Evolutionary conservation across 2,888 invertebrate genomes (phyloP).

Genomic region (Polymixis flavicincta): DNA sequence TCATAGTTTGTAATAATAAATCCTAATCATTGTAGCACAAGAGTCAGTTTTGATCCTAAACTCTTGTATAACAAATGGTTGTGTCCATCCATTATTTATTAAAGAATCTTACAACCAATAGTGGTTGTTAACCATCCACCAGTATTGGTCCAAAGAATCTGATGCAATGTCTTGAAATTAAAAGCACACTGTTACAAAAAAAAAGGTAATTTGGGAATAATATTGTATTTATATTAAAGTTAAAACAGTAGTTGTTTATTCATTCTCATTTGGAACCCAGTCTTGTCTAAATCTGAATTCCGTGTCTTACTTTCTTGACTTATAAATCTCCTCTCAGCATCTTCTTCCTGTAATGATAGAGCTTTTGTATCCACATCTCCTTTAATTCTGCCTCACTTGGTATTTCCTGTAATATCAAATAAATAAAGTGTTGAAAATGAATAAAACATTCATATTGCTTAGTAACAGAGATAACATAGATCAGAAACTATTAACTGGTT

Average conservation of each 20-base stretch:
- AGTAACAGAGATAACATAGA: background rate
- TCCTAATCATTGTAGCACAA: background rate
- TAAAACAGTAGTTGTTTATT: conserved; percentile 53
- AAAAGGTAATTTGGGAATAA: background rate
- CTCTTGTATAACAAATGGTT: background rate
- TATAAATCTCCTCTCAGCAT: conserved; percentile 88
- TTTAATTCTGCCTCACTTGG: conserved; percentile 92
- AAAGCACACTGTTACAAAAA: background rate
- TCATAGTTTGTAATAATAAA: conserved; percentile 44
- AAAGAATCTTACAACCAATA: background rate
- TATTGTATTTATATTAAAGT: conserved; percentile 57
- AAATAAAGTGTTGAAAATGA: background rate
- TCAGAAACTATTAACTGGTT: too few species aligned
- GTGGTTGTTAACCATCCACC: background rate
- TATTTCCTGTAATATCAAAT: conserved; percentile 89
- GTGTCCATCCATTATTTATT: background rate
- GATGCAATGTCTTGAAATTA: conserved; percentile 38
- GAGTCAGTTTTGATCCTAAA: background rate
- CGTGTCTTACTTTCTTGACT: conserved; percentile 37
- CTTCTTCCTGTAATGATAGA: conserved; percentile 92
- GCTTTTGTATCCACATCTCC: conserved; percentile 94
- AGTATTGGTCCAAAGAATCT: background rate
- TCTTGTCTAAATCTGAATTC: background rate
- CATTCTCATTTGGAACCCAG: conserved; percentile 10
- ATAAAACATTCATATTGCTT: background rate